Evolutionary conservation across 2,113 vertebrate genomes (phyloP), one percentile per base, ranked within the genome.

Genomic region (Lethenteron reissneri): DNA sequence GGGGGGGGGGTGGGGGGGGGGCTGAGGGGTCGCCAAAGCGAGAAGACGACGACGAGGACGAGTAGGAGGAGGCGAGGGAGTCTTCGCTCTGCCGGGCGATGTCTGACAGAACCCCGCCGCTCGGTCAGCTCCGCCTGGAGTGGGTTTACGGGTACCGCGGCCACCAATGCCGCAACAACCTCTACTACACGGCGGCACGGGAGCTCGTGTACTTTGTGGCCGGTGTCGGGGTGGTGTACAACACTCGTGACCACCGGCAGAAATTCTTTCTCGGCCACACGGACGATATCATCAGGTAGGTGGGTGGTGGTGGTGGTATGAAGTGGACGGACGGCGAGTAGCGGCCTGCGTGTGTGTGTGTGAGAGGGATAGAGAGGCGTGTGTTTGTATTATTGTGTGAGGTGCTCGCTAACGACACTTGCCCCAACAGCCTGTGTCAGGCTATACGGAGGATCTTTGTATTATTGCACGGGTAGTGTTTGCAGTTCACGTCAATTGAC

Each of bases 201-300:
- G 94, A 99, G 81, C 79, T 99, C 75, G 89, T 97, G 59, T 99
- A 99, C 83, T 99, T 97, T 15, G 92, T 97, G 79, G 92, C 92
- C 0, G 94, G 91, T 19, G 88, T 97, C 75, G 92, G 94, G 57
- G 91, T 99, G 80, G 90, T 99, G 62, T 99, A 91, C 78, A 97
- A 90, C 82, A 88, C 89, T 78, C 81, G 90, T 10, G 94, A 99
- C 57, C 94, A 99, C 82, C 87, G 82, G 72, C 94, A 99, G 81
- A 96, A 88, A 88, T 99, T 99, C 81, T 99, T 89, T 82, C 80
- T 97, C 78, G 94, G 94, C 74, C 94, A 99, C 85, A 92, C 88
- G 58, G 90, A 99, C 78, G 94, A 99, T 83, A 95, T 99, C 79
- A 99, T 97, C 84, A 96, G 94, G 91, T 95, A 81, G 82, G 64